These are phyloP conservation scores for Sarcophaga carnaria DNA, from an alignment of 2,888 invertebrate species.

Conservation along the genomic window DNA sequence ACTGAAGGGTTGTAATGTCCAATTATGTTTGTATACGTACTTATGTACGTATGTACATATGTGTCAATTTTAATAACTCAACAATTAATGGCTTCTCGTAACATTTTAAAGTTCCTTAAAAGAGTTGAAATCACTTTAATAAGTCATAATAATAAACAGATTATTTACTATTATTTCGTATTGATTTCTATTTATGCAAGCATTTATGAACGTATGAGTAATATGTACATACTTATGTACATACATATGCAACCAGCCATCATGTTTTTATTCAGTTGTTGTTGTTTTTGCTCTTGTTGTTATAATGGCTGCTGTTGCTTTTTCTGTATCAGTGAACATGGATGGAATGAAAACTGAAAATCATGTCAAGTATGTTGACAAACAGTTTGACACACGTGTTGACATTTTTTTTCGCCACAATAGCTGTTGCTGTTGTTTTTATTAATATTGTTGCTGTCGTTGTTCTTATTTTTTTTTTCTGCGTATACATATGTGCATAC, in stretches of 20 bases:
- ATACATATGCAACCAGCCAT: no score
- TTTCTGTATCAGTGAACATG: not conserved
- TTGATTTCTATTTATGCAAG: no score
- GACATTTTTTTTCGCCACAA: slow-evolving; percentile 8
- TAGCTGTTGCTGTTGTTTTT: slow-evolving; percentile 5
- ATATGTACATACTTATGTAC: no score
- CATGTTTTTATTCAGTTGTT: no score
- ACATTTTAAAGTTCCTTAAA: no score
- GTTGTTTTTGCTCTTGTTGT: slow-evolving; percentile 1
- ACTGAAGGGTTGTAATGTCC: no score
- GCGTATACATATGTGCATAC: not conserved
- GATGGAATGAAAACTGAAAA: not conserved
- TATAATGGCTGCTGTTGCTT: not conserved
- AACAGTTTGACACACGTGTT: slow-evolving; percentile 47
- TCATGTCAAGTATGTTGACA: slow-evolving; percentile 39
- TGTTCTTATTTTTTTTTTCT: not conserved
- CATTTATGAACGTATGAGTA: no score
- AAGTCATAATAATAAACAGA: no score
- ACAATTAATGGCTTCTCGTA: no score
- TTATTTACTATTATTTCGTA: no score
- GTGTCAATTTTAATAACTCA: not conserved
- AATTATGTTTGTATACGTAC: not conserved
- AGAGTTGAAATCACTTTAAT: no score
- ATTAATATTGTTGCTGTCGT: not conserved
- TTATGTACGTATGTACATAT: no score